A percentile compares a stretch with the other conserved stretches of the same genome.
Evolutionary conservation across 2,888 invertebrate species (phyloP).

Genomic region (Apamea sordens): DNA sequence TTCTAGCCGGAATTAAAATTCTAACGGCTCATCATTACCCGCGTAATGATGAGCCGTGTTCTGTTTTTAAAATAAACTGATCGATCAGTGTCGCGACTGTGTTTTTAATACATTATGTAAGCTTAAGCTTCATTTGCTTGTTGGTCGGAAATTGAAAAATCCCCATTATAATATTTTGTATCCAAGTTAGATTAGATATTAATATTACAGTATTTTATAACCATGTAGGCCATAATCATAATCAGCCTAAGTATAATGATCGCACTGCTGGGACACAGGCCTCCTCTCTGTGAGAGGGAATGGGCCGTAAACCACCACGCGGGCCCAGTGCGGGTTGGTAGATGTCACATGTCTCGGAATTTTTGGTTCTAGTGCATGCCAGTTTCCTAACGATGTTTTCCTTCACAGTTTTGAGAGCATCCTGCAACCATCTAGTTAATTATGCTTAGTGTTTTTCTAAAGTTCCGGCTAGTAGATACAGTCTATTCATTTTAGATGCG

Average conservation of each 20-base stretch:
- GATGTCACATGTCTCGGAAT: neutral
- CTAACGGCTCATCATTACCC: neutral
- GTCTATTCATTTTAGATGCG: neutral
- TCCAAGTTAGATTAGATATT: neutral
- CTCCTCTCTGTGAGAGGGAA: neutral
- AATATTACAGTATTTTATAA: neutral
- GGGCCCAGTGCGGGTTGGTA: neutral
- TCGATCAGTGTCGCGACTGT: constrained; percentile 53
- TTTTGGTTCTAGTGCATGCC: neutral
- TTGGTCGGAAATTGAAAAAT: constrained; percentile 21
- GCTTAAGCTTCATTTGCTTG: constrained; percentile 1
- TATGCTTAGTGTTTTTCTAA: neutral
- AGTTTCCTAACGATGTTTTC: neutral
- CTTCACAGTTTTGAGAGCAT: neutral
- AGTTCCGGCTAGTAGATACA: neutral
- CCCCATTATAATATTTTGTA: neutral
- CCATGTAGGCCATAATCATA: neutral
- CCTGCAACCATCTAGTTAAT: neutral
- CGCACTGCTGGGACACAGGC: neutral
- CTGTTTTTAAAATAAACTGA: constrained; percentile 42
- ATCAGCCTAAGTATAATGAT: neutral
- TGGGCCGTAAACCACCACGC: neutral
- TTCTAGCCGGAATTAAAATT: constrained; percentile 23
- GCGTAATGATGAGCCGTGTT: constrained; percentile 34
- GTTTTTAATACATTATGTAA: constrained; percentile 33